Conservation (phyloP, 1,140 invertebrate genomes). For the Drosophila miranda region DNA sequence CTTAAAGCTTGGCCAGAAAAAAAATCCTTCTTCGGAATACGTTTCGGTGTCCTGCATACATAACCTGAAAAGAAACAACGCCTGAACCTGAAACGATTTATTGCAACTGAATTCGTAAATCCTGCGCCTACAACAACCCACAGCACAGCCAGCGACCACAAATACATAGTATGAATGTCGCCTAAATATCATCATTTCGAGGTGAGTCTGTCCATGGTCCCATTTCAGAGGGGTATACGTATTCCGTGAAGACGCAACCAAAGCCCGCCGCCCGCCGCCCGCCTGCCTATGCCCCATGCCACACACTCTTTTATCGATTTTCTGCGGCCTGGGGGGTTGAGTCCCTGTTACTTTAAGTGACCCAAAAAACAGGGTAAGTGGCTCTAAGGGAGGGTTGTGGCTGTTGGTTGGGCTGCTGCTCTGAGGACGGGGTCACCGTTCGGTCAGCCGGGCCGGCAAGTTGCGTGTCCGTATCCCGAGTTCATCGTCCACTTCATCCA, state of each 20-base stretch:
- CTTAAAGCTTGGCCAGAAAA: slow-evolving; percentile 1
- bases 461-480: slow-evolving; percentile 21
- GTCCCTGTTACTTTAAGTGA: slow-evolving; percentile 63
- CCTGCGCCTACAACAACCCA: slow-evolving; percentile 20
- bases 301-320: slow-evolving; percentile 59
- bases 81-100: slow-evolving; percentile 14
- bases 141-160: slow-evolving; percentile 30
- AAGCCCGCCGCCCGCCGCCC: neutral
- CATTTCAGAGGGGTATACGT: neutral
- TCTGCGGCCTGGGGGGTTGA: slow-evolving; percentile 28
- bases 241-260: slow-evolving; percentile 12
- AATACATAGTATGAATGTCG: slow-evolving; percentile 86
- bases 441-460: slow-evolving; percentile 63
- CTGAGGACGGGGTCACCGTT: no score
- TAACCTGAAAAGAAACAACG: slow-evolving; percentile 40
- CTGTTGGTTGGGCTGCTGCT: slow-evolving; percentile 2
- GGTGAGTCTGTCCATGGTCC: slow-evolving; percentile 83
- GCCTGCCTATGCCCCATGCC: neutral
- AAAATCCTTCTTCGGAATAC: neutral
- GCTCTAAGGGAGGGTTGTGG: slow-evolving; percentile 20
- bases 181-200: slow-evolving; percentile 89
- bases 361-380: slow-evolving; percentile 46
- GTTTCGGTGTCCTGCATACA: slow-evolving; percentile 22
- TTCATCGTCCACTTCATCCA: slow-evolving; percentile 15
- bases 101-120: slow-evolving; percentile 20